Conservation (phyloP, 2,797 vertebrate genomes). For the Tapirus indicus region DNA sequence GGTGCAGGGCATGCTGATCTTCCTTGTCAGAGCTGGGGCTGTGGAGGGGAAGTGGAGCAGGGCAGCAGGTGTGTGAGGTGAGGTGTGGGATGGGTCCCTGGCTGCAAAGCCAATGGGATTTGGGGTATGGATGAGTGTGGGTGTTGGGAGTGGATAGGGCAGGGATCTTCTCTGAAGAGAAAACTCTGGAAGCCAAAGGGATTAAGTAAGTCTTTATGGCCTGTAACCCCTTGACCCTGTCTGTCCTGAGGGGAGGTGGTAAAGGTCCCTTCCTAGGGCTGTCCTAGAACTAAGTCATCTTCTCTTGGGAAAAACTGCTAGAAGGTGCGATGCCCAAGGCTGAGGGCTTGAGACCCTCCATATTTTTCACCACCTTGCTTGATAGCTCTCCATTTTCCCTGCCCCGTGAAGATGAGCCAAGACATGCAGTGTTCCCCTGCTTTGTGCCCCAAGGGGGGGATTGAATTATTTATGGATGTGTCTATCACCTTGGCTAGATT, state of each 20-base stretch:
- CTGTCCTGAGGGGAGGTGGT: not conserved
- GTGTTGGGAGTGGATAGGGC: not conserved
- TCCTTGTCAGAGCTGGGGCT: not conserved
- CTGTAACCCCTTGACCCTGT: not conserved
- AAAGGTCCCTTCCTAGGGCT: not conserved
- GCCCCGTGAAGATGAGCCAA: not conserved
- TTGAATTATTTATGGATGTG: not conserved
- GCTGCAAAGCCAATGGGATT: not conserved
- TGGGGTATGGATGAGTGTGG: not conserved
- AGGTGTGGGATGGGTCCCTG: not conserved
- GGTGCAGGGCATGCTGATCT: not conserved
- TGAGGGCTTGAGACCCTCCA: not conserved
- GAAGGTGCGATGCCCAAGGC: not conserved
- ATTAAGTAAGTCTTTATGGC: not conserved
- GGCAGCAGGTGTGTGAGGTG: not conserved
- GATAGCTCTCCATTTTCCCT: not conserved
- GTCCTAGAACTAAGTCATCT: not conserved
- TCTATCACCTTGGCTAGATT: not conserved
- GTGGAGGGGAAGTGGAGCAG: not conserved
- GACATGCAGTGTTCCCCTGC: not conserved
- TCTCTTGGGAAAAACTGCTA: slow-evolving; percentile 2
- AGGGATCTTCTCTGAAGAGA: slow-evolving; percentile 5
- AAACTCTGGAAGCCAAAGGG: not conserved
- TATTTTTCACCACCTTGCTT: not conserved
- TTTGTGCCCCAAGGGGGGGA: not conserved